Base-by-base conservation (phyloP, 2,797 vertebrate species). In the Spondyliosoma cantharus region DNA sequence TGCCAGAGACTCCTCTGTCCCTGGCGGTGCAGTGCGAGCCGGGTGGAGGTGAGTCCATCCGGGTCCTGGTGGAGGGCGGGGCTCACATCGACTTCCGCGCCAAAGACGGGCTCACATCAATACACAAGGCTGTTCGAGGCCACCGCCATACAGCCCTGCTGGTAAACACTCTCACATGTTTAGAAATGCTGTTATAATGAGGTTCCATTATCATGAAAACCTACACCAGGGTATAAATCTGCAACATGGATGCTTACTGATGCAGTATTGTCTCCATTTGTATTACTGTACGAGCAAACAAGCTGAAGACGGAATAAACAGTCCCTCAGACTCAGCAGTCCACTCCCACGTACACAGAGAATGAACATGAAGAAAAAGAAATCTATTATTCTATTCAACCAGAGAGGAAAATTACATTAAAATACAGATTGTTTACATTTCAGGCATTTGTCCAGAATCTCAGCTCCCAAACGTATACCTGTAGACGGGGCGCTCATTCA, bases 1-100 rank as follows among this genome's bases (percentile, higher is more conserved):
- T 14, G 45, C 24, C 94, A 98, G 97, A 98, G 93, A 97, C 97
- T 0, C 96, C 97, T 15, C 92, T 98, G 91, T 96, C 96, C 2
- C 92, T 98, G 94, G 96, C 96, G 0, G 96, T 97, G 71, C 97
- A 98, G 93, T 96, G 96, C 0, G 97, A 98, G 85, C 95, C 95
- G 14, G 96, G 96, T 0, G 96, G 95, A 9, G 95, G 96, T 7
- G 97, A 97, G 80, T 85, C 96, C 87, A 97, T 98, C 88, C 95
- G 97, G 46, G 94, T 97, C 46, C 94, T 98, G 76, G 96, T 95
- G 86, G 94, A 97, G 46, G 96, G 96, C 5, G 97, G 97, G 13
- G 96, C 97, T 54, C 97, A 98, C 80, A 96, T 98, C 8, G 97
- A 98, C 91, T 98, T 97, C 90, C 95, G 97, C 65, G 95, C 97